A percentile compares a stretch with the other conserved stretches of the same genome.
These are phyloP conservation scores for Sacculina carcini DNA, from an alignment of 2,888 invertebrate genomes.

Conservation along the genomic window DNA sequence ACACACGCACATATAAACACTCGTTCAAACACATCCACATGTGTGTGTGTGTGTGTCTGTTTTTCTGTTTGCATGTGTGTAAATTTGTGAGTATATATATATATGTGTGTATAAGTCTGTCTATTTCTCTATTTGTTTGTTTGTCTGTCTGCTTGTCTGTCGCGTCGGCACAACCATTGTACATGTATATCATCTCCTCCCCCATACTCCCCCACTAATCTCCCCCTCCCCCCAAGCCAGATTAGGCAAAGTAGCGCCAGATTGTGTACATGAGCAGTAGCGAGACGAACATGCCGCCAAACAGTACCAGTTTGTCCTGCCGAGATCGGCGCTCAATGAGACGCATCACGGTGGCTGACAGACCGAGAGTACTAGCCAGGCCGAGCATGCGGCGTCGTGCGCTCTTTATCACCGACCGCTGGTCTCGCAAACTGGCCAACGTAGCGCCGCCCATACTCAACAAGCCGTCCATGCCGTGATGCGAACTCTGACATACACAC, in stretches of 20 bases:
- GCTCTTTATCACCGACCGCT: constrained; percentile 56
- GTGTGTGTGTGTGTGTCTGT: no score
- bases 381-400: constrained; percentile 62
- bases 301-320: constrained; percentile 66
- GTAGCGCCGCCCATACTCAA: constrained; percentile 44
- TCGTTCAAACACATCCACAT: no score
- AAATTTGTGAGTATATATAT: no score
- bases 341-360: constrained; percentile 84
- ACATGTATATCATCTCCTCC: no score
- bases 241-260: constrained; percentile 23
- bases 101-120: no score
- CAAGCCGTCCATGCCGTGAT: constrained; percentile 68
- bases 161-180: no score
- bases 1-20: no score
- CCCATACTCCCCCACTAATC: no score
- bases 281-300: constrained; percentile 64
- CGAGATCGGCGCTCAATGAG: constrained; percentile 61
- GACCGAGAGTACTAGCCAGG: constrained; percentile 66
- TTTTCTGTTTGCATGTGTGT: no score
- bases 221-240: not conserved
- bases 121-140: no score
- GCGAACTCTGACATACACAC: constrained; percentile 29
- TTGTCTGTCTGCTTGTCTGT: no score
- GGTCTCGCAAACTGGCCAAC: constrained; percentile 51
- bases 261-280: constrained; percentile 49